Evolutionary conservation across 2,888 invertebrate genomes (phyloP).

Genomic region (Subacronicta megacephala): DNA sequence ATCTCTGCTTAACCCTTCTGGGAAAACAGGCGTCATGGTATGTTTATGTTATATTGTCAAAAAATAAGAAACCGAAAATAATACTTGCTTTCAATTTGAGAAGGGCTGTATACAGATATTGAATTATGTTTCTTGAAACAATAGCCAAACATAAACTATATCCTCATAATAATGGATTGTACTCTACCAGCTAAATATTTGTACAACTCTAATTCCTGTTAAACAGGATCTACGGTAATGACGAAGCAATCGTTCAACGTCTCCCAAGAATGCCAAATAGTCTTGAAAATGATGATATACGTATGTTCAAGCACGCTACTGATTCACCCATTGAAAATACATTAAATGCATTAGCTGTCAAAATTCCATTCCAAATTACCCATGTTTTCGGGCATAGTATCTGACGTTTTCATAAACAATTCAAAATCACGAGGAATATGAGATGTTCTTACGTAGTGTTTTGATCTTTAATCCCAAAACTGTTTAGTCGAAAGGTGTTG

Average conservation of each 20-base stretch:
- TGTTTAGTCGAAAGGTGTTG: slow-evolving; percentile 5
- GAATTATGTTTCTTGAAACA: slow-evolving; percentile 4
- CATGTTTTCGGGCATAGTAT: slow-evolving; percentile 38
- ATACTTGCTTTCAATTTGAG: too few species aligned
- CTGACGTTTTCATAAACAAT: slow-evolving; percentile 52
- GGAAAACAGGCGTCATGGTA: too few species aligned
- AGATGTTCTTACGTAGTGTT: slow-evolving; percentile 30
- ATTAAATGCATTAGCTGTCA: slow-evolving; percentile 45
- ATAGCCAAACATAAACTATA: background rate
- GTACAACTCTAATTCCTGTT: slow-evolving; percentile 17
- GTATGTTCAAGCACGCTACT: slow-evolving; percentile 8
- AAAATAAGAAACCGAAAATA: too few species aligned
- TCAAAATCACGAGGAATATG: slow-evolving; percentile 30
- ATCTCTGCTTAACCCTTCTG: too few species aligned
- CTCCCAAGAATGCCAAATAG: slow-evolving; percentile 21
- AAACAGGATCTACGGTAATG: slow-evolving; percentile 34
- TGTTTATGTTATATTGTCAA: too few species aligned
- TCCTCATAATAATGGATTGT: slow-evolving; percentile 3
- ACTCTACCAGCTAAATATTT: slow-evolving; percentile 25
- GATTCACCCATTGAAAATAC: slow-evolving; percentile 48
- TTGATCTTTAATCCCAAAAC: slow-evolving; percentile 25
- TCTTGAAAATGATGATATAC: slow-evolving; percentile 9
- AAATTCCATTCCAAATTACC: slow-evolving; percentile 50
- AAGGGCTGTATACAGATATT: too few species aligned
- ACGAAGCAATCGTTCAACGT: slow-evolving; percentile 23